Conservation (phyloP, 2,797 vertebrate species). For the Sebastes trivittatus region DNA sequence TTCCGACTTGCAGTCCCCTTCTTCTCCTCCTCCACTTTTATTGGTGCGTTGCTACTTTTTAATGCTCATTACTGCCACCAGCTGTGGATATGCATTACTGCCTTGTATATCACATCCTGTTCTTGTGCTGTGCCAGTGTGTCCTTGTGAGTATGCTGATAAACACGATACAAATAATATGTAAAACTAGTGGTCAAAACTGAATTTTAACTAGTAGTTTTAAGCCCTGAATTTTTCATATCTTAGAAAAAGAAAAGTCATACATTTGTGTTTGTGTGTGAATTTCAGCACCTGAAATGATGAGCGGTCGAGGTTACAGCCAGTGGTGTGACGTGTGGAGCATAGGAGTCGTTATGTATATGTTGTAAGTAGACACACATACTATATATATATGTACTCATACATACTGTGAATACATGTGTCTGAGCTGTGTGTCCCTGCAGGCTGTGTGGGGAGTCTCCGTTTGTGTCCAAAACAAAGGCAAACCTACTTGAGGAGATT, state of each 20-base stretch:
- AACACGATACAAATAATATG: neutral
- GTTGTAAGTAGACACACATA: slow-evolving; percentile 84
- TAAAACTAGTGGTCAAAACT: neutral
- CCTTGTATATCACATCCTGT: neutral
- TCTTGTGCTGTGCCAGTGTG: neutral
- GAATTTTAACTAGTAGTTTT: neutral
- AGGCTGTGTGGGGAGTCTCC: slow-evolving; percentile 87
- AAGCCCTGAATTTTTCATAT: neutral
- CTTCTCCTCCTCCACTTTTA: neutral
- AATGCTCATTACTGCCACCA: slow-evolving; percentile 18
- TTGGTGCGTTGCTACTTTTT: neutral
- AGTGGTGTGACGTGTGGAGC: slow-evolving; percentile 93
- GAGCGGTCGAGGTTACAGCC: slow-evolving; percentile 87
- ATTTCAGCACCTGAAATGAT: slow-evolving; percentile 91
- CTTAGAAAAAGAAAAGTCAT: neutral
- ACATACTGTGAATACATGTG: neutral
- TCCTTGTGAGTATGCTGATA: neutral
- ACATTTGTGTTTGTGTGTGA: slow-evolving; percentile 27
- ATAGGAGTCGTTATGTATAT: slow-evolving; percentile 93
- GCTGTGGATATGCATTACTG: neutral
- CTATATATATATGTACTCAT: neutral
- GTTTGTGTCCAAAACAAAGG: slow-evolving; percentile 83
- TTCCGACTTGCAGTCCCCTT: neutral
- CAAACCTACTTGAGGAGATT: slow-evolving; percentile 84
- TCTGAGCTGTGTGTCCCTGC: slow-evolving; percentile 23